Base-by-base conservation (phyloP, 2,113 vertebrate genomes). In the Notiomystis cincta region DNA sequence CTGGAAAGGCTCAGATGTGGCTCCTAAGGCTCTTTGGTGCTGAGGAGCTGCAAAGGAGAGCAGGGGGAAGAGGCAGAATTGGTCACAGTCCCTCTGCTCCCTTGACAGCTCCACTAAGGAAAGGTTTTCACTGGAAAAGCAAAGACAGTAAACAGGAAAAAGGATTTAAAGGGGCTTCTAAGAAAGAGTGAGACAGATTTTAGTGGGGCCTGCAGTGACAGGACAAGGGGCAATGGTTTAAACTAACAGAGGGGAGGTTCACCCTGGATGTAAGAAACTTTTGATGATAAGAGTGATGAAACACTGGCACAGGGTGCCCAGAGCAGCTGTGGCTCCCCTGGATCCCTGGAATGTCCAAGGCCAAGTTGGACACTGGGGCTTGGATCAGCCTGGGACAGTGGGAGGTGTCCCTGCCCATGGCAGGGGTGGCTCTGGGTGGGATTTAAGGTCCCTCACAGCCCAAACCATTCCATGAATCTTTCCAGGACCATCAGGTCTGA, bases 361-460 rank as follows among this genome's bases (percentile, higher is more conserved):
- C 33, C 76, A 64, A 42, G 50, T 0, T 88, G 73, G 47, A n/a
- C 8, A 8, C 0, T 82, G 65, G 54, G 18, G 24, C 3, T 75
- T 16, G 27, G 73, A 60, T 18, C 37, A 33, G 7, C 6, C 47
- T 61, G 73, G 48, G 9, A 8, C 9, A 22, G 31, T 10, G 76
- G 50, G 0, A 88, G 42, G 33, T 20, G 77, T 21, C 67, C 33
- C 50, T 71, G 48, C 25, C 25, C 66, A 23, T 31, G 57, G 57
- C 25, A 7, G 30, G 40, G 25, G 12, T 12, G 48, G 51, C 3
- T n/a, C 15, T 24, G 35, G 42, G 0, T 1, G 71, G 4, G 16
- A 0, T 76, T 25, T 66, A 0, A 3, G 17, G 1, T 50, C 31
- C 12, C 3, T 72, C 21, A 1, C 18, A 1, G 13, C 8, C 25